A percentile compares a stretch with the other conserved stretches of the same genome.
These are phyloP conservation scores for Anarrhichthys ocellatus DNA, from an alignment of 2,113 vertebrate genomes.

Conservation along the genomic window DNA sequence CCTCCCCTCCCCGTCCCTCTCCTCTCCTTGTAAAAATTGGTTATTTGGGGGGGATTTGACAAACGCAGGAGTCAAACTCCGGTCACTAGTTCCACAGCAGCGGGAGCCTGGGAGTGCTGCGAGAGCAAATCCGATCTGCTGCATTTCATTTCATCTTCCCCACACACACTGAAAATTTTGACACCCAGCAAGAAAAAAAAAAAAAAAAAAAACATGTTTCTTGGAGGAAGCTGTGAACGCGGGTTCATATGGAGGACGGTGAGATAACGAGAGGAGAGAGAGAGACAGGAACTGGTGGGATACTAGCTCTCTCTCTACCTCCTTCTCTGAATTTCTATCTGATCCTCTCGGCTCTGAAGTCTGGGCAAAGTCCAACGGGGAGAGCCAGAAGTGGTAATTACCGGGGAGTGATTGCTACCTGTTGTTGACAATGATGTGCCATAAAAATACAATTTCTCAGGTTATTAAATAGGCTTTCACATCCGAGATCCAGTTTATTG, in stretches of 20 bases:
- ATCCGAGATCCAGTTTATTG: constrained; percentile 36
- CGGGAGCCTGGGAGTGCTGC: constrained; percentile 53
- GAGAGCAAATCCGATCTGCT: constrained; percentile 58
- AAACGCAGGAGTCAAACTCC: constrained; percentile 79
- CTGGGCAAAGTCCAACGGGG: constrained; percentile 17
- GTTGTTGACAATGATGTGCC: constrained; percentile 60
- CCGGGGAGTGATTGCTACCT: constrained; percentile 45
- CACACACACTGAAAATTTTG: constrained; percentile 52
- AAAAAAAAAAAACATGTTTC: constrained; percentile 24
- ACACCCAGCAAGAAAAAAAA: constrained; percentile 40
- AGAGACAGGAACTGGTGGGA: constrained; percentile 25
- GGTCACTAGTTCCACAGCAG: constrained; percentile 71
- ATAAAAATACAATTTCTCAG: constrained; percentile 52
- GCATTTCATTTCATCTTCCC: constrained; percentile 76
- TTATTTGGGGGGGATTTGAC: constrained; percentile 71
- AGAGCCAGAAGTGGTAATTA: constrained; percentile 55
- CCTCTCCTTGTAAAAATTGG: constrained; percentile 54
- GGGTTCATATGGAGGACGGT: constrained; percentile 68
- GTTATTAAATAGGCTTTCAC: constrained; percentile 53
- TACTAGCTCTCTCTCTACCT: not conserved
- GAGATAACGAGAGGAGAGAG: constrained; percentile 62
- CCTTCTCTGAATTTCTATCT: not conserved
- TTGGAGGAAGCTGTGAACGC: constrained; percentile 50
- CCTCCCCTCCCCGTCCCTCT: not conserved
- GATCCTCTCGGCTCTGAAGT: constrained; percentile 39